Percentiles rank a stretch among this genome's conserved stretches.
Conservation (phyloP, 2,888 invertebrate species). For the Subacronicta megacephala region DNA sequence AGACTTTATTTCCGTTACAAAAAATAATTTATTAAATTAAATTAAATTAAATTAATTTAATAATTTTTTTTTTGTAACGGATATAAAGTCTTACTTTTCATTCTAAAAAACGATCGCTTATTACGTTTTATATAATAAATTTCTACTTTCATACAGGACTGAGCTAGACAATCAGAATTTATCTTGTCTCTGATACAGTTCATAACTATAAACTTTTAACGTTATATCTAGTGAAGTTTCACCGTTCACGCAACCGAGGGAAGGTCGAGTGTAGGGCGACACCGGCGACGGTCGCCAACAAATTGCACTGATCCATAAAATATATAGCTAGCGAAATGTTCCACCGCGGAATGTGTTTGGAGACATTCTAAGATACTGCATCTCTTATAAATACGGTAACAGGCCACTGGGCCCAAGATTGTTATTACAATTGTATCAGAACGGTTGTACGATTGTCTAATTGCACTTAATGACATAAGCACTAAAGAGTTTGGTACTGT, state of each 20-base stretch:
- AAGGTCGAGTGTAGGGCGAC: constrained; percentile 54
- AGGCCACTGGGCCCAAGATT: no score
- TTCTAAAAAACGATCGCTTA: not conserved
- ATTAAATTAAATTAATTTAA: no score
- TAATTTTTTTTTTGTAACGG: no score
- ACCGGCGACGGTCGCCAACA: constrained; percentile 42
- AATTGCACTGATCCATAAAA: constrained; percentile 39
- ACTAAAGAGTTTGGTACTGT: no score
- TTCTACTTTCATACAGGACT: constrained; percentile 3
- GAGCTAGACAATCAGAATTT: constrained; percentile 4
- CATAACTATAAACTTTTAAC: constrained; percentile 13
- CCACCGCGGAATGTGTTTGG: constrained; percentile 27
- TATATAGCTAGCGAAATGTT: constrained; percentile 32
- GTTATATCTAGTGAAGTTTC: constrained; percentile 16
- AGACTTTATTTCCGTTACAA: no score
- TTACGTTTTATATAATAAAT: constrained; percentile 1
- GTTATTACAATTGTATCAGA: no score
- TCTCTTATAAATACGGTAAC: constrained; percentile 22
- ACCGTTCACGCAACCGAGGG: constrained; percentile 16
- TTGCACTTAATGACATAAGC: no score
- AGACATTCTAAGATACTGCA: constrained; percentile 34
- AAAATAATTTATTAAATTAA: no score
- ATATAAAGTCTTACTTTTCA: not conserved
- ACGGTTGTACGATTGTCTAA: no score
- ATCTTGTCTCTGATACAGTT: constrained; percentile 1